Evolutionary conservation across 2,888 invertebrate genomes (phyloP).

Genomic region (Polymixis flavicincta): DNA sequence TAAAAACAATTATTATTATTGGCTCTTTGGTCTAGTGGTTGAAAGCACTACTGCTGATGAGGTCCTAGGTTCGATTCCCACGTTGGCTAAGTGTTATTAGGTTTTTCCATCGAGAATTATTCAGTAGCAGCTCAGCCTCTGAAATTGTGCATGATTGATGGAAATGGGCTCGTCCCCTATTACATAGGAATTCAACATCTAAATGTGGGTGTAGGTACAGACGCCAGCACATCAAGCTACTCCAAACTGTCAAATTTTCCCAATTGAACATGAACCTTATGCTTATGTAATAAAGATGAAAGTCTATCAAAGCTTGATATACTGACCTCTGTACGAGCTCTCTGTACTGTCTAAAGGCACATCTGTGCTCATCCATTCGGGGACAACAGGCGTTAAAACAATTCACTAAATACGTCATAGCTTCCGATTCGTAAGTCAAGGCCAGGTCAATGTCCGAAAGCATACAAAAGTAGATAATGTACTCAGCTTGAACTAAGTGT

Average conservation of each 20-base stretch:
- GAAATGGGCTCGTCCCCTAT: neutral
- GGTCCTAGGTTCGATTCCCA: neutral
- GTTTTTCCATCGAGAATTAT: neutral
- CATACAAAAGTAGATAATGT: neutral
- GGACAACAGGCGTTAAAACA: neutral
- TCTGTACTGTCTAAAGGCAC: neutral
- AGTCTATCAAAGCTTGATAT: too few relatives aligned
- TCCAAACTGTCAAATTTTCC: too few relatives aligned
- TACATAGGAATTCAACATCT: too few relatives aligned
- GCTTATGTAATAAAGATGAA: too few relatives aligned
- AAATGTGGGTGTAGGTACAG: too few relatives aligned
- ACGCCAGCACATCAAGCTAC: too few relatives aligned
- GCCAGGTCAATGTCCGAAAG: conserved; percentile 4
- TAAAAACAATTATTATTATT: neutral
- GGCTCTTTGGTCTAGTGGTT: neutral
- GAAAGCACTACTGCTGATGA: neutral
- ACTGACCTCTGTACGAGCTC: too few relatives aligned
- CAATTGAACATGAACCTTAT: too few relatives aligned
- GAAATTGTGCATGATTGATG: neutral
- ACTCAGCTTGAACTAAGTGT: conserved; percentile 7
- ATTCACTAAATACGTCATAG: neutral
- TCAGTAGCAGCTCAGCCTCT: neutral
- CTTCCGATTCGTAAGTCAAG: conserved; percentile 4
- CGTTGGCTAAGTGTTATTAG: neutral
- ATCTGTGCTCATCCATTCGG: neutral